Evolutionary conservation across 2,113 vertebrate genomes (phyloP).

Genomic region (Aldabrachelys gigantea): DNA sequence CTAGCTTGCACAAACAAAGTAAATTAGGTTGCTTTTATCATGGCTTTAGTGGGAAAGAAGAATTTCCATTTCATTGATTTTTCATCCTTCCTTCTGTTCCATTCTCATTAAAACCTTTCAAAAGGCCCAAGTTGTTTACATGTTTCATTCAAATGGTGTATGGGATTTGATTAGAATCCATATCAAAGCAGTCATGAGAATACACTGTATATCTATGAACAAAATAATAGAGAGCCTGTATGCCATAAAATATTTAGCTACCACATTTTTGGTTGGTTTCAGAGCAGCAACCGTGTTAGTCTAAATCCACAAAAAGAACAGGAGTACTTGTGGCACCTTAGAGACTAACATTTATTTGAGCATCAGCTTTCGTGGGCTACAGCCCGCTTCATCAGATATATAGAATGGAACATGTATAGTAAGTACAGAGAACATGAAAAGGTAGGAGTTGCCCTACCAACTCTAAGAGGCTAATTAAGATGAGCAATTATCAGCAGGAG

Average conservation of each 20-base stretch:
- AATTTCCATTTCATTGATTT: neutral
- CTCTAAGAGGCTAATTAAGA: too few species aligned
- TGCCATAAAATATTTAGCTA: neutral
- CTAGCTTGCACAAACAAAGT: slow-evolving; percentile 23
- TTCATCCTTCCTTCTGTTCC: slow-evolving; percentile 20
- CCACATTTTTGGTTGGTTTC: neutral
- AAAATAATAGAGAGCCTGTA: neutral
- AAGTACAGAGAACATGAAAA: too few species aligned
- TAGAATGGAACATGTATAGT: too few species aligned
- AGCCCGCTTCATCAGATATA: too few species aligned
- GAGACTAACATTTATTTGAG: too few species aligned
- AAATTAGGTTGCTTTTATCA: slow-evolving; percentile 21
- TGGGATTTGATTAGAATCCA: slow-evolving; percentile 25
- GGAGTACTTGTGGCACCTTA: too few species aligned
- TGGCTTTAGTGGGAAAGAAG: slow-evolving; percentile 13
- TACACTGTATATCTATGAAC: neutral
- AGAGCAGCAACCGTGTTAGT: too few species aligned
- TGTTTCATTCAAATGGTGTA: neutral
- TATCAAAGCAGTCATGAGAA: neutral
- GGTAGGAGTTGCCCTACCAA: too few species aligned
- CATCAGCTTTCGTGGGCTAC: too few species aligned
- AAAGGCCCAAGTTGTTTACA: neutral
- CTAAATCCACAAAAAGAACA: too few species aligned
- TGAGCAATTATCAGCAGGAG: too few species aligned
- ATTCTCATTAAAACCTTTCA: neutral